Evolutionary conservation across 37 sponge, comb jelly and placozoan genomes (phyloP).

Genomic region (Theonella swinhoei): DNA sequence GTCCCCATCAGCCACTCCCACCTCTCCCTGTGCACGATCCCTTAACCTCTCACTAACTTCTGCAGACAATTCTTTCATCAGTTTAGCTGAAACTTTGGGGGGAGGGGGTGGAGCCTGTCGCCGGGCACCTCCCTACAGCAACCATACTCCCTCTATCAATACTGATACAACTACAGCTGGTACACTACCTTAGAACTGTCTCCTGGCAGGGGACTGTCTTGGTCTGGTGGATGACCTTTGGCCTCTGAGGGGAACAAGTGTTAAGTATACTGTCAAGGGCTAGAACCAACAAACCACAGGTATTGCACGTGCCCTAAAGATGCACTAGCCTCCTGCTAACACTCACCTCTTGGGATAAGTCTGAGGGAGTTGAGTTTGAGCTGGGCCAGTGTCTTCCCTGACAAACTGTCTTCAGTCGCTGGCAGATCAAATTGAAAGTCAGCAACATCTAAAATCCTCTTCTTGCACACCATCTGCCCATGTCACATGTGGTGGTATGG

Average conservation of each 20-base stretch:
- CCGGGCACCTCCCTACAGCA: background rate
- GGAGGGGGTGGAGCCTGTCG: slow-evolving; percentile 22
- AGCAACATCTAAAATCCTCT: slow-evolving; percentile 29
- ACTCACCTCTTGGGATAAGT: slow-evolving; percentile 17
- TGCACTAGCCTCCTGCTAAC: background rate
- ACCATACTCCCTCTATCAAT: too few relatives aligned
- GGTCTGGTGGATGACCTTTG: too few relatives aligned
- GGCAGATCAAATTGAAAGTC: slow-evolving; percentile 37
- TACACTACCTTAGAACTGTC: too few relatives aligned
- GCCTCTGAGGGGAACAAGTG: background rate
- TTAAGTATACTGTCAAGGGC: background rate
- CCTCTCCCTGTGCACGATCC: background rate
- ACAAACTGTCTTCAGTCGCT: slow-evolving; percentile 23
- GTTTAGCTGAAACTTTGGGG: slow-evolving; percentile 6
- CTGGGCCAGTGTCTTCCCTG: slow-evolving; percentile 27
- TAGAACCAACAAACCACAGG: background rate
- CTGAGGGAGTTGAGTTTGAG: slow-evolving; percentile 31
- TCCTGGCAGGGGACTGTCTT: too few relatives aligned
- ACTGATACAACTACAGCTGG: too few relatives aligned
- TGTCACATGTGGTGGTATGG: too few relatives aligned
- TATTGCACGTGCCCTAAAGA: background rate
- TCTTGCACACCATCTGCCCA: too few relatives aligned
- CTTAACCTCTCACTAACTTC: slow-evolving; percentile 7
- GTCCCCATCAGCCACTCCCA: background rate
- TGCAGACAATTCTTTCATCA: slow-evolving; percentile 32